Evolutionary conservation across 2,113 vertebrate species (phyloP), one percentile per base, ranked within the genome.

Genomic region (Phodopus roborovskii): DNA sequence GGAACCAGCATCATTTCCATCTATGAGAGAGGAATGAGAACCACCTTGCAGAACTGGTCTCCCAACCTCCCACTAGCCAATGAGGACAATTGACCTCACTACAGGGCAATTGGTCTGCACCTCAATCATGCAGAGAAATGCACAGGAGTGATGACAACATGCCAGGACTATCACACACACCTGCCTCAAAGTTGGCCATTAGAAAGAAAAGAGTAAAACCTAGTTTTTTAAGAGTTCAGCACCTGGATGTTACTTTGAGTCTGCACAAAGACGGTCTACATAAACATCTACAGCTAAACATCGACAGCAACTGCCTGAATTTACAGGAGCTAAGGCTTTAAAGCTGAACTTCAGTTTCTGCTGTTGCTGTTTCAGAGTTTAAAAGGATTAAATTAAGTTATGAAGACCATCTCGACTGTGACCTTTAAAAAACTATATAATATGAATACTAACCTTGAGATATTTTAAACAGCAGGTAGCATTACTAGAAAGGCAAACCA

Each of bases 381-480:
- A 92, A 68, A 96, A 94, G 70, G 66, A 79, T 45, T 77, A 91
- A 88, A 90, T 50, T 89, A 91, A 86, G 64, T 90, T 96, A 95
- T 60, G 89, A 93, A 94, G 96, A 96, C 89, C 74, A 96, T 77
- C 92, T 64, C 73, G 33, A 83, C 71, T 94, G 24, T 58, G 94
- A 96, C 96, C 96, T 97, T 97, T 96, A 79, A 62, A 89, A 94
- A 96, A 97, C 89, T 96, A 96, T 90, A 83, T 94, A 96, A 94
- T 94, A 66, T 68, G 93, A 97, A 96, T 88, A 97, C 56, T 97
- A 97, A 84, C 88, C 86, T 93, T 92, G 70, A 97, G 77, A 66
- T 97, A 94, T 85, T 96, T 97, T 97, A 95, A 97, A 95, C 58
- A 95, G 90, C 36, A 94, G 45, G 79, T 28, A 92, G 77, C 28